Base-by-base conservation (phyloP, 2,113 vertebrate species). In the Ascaphus truei region DNA sequence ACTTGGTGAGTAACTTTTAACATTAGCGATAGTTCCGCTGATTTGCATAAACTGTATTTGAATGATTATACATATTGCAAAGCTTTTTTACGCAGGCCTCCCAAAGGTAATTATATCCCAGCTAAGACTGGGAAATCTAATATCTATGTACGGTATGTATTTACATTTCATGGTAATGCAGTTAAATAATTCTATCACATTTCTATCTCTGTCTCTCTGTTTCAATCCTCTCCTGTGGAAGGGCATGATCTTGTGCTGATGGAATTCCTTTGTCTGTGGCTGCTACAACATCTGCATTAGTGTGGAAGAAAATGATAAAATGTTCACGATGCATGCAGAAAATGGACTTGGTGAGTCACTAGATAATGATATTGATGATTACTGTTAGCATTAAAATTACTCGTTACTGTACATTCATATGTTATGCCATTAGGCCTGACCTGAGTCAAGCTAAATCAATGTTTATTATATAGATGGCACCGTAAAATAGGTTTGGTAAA, bases 51-150 rank as follows among this genome's bases (percentile, higher is more conserved):
- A 31, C 3, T 3, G n/a, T n/a, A 76, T 78, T 75, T 80, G 67
- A 79, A 74, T 74, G 65, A 56, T 66, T 80, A 68, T 20, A 64
- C 72, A 73, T 74, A 75, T 83, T 48, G 33, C 59, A 47, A 62
- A 62, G 58, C 26, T 82, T 80, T 31, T 83, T 81, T 73, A 75
- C 73, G 64, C 71, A 65, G 63, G 60, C 55, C 43, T 81, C 77
- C 77, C 72, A 53, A 36, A 74, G 65, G 72, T 78, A 82, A 82
- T 81, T 77, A 79, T 72, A 76, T 80, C 72, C 43, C 31, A 74
- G 67, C 47, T 31, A 25, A 76, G 64, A 16, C 6, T 55, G 62
- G 13, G 39, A 55, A 68, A 74, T 79, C 80, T 72, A 50, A 72
- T 48, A 62, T 73, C 73, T 79, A 65, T 62, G 76, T 66, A 72